phyloP scores from a whole-genome alignment of 2,113 vertebrate genomes.

The Pseudopodoces humilis region DNA sequence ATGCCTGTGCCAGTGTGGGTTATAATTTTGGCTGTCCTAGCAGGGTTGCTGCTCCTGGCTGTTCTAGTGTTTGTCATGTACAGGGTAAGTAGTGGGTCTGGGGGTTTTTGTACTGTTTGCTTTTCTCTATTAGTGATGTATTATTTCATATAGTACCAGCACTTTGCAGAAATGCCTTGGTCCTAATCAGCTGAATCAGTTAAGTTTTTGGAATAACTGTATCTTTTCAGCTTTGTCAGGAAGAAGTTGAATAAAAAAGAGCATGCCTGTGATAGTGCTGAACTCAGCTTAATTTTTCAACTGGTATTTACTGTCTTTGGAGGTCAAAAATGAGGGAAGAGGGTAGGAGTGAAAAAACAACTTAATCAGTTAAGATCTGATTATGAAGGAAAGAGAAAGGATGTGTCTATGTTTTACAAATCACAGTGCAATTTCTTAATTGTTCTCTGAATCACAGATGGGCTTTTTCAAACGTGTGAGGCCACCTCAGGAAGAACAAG shows the following conservation, averaged over 20 bases:
- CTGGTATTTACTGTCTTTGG: not conserved
- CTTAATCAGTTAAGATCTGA: not conserved
- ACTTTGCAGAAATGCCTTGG: not conserved
- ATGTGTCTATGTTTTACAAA: not conserved
- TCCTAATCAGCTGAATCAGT: not conserved
- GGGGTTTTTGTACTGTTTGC: not conserved
- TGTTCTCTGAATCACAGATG: constrained; percentile 75
- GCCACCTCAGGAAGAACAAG: constrained; percentile 92
- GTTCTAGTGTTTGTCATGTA: constrained; percentile 96
- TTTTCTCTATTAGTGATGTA: not conserved
- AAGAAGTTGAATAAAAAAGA: not conserved
- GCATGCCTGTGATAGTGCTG: not conserved
- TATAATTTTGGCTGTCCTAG: constrained; percentile 91
- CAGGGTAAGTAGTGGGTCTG: constrained; percentile 79
- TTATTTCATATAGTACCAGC: not conserved
- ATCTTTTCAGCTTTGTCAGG: not conserved
- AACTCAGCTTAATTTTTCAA: not conserved
- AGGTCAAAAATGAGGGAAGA: not conserved
- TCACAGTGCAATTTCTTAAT: not conserved
- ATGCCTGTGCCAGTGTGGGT: constrained; percentile 92
- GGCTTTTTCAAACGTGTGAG: constrained; percentile 97
- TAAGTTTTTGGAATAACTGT: not conserved
- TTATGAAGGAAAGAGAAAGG: not conserved
- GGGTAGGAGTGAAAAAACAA: not conserved
- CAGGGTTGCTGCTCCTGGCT: constrained; percentile 90